These are phyloP conservation scores for Nomada hirtipes DNA, from an alignment of 2,888 invertebrate genomes.

Conservation along the genomic window DNA sequence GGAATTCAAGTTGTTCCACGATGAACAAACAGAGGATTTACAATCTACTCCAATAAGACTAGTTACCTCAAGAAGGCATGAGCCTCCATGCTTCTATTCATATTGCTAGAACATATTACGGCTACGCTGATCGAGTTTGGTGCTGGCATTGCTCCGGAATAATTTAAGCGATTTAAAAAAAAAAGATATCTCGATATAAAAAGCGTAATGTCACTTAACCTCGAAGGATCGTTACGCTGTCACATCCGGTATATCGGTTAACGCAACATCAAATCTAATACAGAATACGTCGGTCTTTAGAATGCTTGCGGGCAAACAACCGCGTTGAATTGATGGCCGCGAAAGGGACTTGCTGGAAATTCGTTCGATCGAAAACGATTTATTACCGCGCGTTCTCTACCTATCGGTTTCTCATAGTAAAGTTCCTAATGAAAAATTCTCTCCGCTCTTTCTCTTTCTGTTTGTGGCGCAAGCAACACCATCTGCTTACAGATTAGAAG, in stretches of 20 bases:
- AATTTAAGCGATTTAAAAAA: slow-evolving; percentile 22
- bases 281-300: not conserved
- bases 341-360: not conserved
- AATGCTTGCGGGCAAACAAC: not conserved
- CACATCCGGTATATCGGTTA: slow-evolving; percentile 53
- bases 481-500: not conserved
- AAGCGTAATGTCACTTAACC: slow-evolving; percentile 53
- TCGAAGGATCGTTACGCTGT: slow-evolving; percentile 41
- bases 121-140: slow-evolving; percentile 90
- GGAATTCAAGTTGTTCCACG: not conserved
- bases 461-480: not conserved
- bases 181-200: slow-evolving; percentile 27
- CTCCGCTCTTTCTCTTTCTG: not conserved
- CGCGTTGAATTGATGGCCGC: not conserved
- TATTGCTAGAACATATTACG: slow-evolving; percentile 99
- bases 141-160: slow-evolving; percentile 74
- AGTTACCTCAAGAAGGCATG: slow-evolving; percentile 94
- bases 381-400: not conserved
- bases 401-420: slow-evolving; percentile 34
- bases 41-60: not conserved
- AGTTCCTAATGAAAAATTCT: slow-evolving; percentile 2
- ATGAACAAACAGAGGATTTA: not conserved
- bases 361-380: not conserved
- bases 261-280: slow-evolving; percentile 16
- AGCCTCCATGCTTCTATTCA: slow-evolving; percentile 99